These are phyloP conservation scores for Trididemnum clinides DNA, from an alignment of 23 tunicate species.

Conservation along the genomic window DNA sequence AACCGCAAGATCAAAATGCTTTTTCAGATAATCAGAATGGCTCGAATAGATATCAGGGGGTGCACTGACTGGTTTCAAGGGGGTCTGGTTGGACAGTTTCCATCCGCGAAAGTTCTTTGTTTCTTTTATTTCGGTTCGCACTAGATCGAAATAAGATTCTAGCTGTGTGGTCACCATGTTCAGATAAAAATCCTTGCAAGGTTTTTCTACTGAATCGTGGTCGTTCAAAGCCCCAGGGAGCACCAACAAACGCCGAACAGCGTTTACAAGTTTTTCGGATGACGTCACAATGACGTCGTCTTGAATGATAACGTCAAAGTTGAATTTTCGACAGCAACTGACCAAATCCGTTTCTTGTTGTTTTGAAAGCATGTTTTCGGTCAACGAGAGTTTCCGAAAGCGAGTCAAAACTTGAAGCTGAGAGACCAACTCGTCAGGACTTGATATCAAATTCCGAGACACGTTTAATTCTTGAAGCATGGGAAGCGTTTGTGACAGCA, in stretches of 20 bases:
- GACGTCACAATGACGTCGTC: background rate
- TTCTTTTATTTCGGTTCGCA: background rate
- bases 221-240: background rate
- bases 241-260: background rate
- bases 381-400: conserved; percentile 11
- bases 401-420: background rate
- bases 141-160: background rate
- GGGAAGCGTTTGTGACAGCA: background rate
- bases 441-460: conserved; percentile 42
- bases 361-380: conserved; percentile 43
- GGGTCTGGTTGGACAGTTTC: background rate
- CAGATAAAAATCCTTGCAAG: background rate
- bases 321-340: background rate
- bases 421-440: background rate
- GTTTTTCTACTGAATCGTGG: background rate
- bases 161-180: background rate
- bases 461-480: conserved; percentile 16
- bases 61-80: background rate
- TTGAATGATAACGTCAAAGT: background rate
- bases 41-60: conserved; percentile 21
- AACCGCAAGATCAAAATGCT: conserved; percentile 4
- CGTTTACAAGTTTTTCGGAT: background rate
- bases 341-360: conserved; percentile 8
- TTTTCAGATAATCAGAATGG: conserved; percentile 29
- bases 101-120: conserved; percentile 21